Base-by-base conservation (phyloP, 2,113 vertebrate species). In the Lamprologus callipterus region DNA sequence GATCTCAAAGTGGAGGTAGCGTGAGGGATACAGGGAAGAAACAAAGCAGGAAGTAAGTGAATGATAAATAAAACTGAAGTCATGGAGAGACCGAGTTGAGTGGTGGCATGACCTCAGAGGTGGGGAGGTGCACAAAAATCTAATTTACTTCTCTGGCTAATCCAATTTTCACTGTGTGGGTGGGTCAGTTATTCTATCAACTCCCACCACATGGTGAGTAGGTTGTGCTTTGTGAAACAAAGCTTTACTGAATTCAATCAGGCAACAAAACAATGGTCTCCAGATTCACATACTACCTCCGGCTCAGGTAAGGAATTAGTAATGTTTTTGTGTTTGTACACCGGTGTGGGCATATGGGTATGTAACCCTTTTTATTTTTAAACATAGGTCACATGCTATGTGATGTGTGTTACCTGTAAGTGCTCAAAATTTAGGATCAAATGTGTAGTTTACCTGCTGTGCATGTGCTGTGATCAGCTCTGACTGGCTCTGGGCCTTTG, bases 141-240 rank as follows among this genome's bases (percentile, higher is more conserved):
- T 82, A 82, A 90, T 91, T 94, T 93, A 92, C 83, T 90, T 91
- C 82, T 87, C n/a, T 53, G 85, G 51, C 28, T 95, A 94, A 95
- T 94, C 93, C 75, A 68, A 88, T 92, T 81, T 63, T 79, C 81
- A 49, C 42, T 80, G 51, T 80, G 85, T 86, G 81, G 65, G 23
- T 47, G 55, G 85, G 55, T 80, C 80, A 85, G 81, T 84, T 73
- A 33, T 17, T 8, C 23, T 57, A 28, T 70, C 42, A 40, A 83
- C 83, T 90, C 16, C 45, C 60, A 83, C 91, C 79, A 87, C 82
- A 82, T 63, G 87, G 85, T 21, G 83, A 51, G 87, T n/a, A 75
- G 70, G 58, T 80, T 65, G 78, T 49, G 70, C 17, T 86, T 51
- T 68, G 23, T 8, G 80, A 31, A 40, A 35, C 28, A 51, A 82